Conservation (phyloP, 2,113 vertebrate species). For the Oreotrochilus melanogaster region DNA sequence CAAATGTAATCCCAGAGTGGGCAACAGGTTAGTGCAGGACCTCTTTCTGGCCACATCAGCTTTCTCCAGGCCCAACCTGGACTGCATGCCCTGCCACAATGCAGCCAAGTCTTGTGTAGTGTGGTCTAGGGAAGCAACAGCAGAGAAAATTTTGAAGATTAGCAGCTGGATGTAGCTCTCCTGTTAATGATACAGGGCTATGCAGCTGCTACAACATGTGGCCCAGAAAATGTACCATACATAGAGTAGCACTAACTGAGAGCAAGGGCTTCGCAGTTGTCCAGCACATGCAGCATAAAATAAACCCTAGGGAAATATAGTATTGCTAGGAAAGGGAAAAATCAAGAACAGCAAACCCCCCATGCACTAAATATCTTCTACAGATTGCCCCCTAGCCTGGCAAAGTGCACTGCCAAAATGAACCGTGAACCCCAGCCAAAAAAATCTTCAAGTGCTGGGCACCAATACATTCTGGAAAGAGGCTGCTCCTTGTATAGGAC, state of each 20-base stretch:
- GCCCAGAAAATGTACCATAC: neutral
- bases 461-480: neutral
- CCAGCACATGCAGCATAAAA: neutral
- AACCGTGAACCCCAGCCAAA: neutral
- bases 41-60: neutral
- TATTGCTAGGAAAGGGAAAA: neutral
- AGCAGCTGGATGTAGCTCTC: neutral
- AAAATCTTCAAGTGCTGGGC: neutral
- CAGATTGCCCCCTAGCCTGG: neutral
- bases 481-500: neutral
- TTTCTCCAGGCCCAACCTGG: neutral
- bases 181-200: rapidly evolving
- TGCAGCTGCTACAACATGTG: neutral
- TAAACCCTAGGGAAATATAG: neutral
- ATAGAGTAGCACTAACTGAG: neutral
- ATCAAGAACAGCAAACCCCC: neutral
- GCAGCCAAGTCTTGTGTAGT: rapidly evolving
- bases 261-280: neutral
- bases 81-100: neutral
- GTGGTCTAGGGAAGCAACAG: neutral
- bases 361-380: neutral
- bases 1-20: neutral
- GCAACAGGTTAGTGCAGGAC: neutral
- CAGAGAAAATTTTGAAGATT: neutral
- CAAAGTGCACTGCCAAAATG: neutral